These are phyloP conservation scores for Acanthopagrus latus DNA, from an alignment of 2,797 vertebrate species.

Conservation along the genomic window DNA sequence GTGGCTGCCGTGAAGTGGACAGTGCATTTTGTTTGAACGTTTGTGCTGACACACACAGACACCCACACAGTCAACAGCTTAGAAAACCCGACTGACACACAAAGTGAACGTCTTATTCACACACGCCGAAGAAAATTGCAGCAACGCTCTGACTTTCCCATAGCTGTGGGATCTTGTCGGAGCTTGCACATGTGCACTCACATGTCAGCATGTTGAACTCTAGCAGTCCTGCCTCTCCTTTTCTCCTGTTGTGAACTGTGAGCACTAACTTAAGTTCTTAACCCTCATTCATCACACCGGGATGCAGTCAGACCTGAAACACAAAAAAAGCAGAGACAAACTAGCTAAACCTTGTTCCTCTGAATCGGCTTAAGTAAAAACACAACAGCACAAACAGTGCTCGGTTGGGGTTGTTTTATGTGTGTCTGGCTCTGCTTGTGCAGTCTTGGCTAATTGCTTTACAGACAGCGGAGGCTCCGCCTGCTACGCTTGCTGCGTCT, in stretches of 20 bases:
- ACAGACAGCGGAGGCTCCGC: slow-evolving; percentile 44
- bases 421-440: slow-evolving; percentile 54
- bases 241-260: slow-evolving; percentile 6
- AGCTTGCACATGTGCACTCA: slow-evolving; percentile 64
- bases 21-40: not conserved
- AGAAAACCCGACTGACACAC: slow-evolving; percentile 12
- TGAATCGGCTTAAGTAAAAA: slow-evolving; percentile 10
- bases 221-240: slow-evolving; percentile 23
- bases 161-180: slow-evolving; percentile 62
- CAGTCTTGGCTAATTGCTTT: slow-evolving; percentile 56
- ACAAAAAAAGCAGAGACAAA: slow-evolving; percentile 22
- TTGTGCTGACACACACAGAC: not conserved
- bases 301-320: slow-evolving; percentile 48
- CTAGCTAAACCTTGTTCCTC: slow-evolving; percentile 27
- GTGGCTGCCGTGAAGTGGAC: not conserved
- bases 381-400: slow-evolving; percentile 18
- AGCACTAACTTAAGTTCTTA: slow-evolving; percentile 26
- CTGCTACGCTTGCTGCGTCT: slow-evolving; percentile 40
- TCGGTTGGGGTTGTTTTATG: slow-evolving; percentile 39
- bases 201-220: slow-evolving; percentile 45
- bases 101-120: slow-evolving; percentile 14
- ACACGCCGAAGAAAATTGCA: slow-evolving; percentile 48
- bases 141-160: slow-evolving; percentile 50
- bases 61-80: slow-evolving; percentile 1
- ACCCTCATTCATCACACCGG: slow-evolving; percentile 41